Evolutionary conservation across 2,113 vertebrate species (phyloP).

Genomic region (Octodon degus): DNA sequence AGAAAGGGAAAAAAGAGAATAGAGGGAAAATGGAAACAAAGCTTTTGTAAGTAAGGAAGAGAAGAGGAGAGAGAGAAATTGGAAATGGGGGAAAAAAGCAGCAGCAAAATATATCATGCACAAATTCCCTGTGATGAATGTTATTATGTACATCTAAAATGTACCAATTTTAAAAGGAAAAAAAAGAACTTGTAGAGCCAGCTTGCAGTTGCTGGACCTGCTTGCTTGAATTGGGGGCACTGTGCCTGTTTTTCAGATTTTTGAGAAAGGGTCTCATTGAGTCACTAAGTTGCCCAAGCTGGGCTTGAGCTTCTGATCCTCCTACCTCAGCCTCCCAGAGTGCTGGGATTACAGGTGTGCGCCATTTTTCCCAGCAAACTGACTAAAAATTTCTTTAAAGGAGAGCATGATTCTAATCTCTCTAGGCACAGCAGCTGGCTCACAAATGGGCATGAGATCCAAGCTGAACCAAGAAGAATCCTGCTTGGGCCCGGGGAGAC

Average conservation of each 20-base stretch:
- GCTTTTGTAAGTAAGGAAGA: background rate
- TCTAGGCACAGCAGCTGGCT: background rate
- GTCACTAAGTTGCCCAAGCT: background rate
- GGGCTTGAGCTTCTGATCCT: background rate
- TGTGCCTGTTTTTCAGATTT: background rate
- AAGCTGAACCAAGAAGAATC: background rate
- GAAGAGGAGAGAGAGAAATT: background rate
- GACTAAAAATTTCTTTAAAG: background rate
- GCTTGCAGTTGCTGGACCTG: background rate
- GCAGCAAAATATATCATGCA: background rate
- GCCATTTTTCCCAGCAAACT: background rate
- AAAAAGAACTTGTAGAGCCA: background rate
- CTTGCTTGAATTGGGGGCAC: background rate
- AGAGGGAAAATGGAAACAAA: background rate
- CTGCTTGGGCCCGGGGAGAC: background rate
- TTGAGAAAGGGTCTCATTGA: background rate
- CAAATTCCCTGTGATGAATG: background rate
- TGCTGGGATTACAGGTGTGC: background rate
- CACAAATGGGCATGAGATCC: background rate
- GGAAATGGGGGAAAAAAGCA: background rate
- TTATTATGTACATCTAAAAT: background rate
- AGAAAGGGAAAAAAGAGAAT: background rate
- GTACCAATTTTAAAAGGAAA: background rate
- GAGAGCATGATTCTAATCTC: background rate
- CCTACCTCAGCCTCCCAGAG: background rate